phyloP scores from a whole-genome alignment of 2,888 invertebrate species.

The Caradrina kadenii region DNA sequence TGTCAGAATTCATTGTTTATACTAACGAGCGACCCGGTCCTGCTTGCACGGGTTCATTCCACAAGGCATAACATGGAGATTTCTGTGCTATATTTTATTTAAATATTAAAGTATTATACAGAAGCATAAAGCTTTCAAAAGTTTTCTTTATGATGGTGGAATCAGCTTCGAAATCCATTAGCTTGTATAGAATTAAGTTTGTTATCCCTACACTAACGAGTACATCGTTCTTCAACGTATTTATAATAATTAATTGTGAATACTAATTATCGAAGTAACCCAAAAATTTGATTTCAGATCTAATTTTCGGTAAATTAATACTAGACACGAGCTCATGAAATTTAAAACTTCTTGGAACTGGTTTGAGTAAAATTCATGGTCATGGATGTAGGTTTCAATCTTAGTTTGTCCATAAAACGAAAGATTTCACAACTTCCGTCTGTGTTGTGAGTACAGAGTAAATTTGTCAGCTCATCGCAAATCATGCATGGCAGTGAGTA shows the following conservation, averaged over 20 bases:
- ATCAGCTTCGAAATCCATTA: no score
- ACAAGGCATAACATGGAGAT: no score
- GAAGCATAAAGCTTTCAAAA: no score
- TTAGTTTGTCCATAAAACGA: slow-evolving; percentile 13
- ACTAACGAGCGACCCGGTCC: background rate
- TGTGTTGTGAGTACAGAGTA: slow-evolving; percentile 20
- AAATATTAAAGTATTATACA: no score
- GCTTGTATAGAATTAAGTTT: background rate
- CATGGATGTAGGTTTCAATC: background rate
- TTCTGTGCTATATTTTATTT: no score
- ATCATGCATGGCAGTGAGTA: slow-evolving; percentile 28
- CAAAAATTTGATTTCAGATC: background rate
- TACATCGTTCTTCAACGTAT: background rate
- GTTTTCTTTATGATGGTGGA: no score
- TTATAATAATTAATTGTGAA: slow-evolving; percentile 4
- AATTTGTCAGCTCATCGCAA: slow-evolving; percentile 37
- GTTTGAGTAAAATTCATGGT: background rate
- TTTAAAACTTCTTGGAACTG: background rate
- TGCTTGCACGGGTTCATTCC: background rate
- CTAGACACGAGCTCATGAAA: background rate
- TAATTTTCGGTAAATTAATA: no score
- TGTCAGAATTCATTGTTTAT: slow-evolving; percentile 7
- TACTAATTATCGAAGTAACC: background rate
- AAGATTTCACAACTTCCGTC: slow-evolving; percentile 31
- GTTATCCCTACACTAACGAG: background rate